Conservation (phyloP, 2,113 vertebrate species). For the Empidonax alnorum region DNA sequence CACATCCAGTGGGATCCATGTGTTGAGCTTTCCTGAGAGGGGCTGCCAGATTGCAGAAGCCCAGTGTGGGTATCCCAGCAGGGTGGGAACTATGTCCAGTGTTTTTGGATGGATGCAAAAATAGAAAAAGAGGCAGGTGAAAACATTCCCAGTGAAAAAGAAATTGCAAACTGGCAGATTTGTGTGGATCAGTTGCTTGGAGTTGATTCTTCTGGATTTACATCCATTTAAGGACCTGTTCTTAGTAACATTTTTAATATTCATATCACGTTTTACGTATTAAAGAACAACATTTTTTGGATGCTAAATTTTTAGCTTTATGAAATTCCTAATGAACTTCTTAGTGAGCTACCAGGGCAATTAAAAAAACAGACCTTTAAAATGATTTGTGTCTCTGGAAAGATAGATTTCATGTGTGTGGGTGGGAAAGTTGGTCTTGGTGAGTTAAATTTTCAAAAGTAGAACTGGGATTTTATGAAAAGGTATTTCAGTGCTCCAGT, state of each 20-base stretch:
- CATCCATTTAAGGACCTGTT: not conserved
- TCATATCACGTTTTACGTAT: not conserved
- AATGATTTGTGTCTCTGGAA: fast-evolving
- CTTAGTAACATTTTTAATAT: not conserved
- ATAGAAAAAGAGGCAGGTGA: fast-evolving
- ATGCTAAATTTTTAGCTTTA: not conserved
- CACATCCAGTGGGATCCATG: not conserved
- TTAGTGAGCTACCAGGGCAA: not conserved
- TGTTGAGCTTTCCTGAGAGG: not conserved
- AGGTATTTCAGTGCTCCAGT: not conserved
- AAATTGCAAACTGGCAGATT: not conserved
- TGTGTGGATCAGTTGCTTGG: fast-evolving
- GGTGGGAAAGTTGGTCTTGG: not conserved
- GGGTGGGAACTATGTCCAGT: not conserved
- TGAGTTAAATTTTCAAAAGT: not conserved
- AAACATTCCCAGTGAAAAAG: not conserved
- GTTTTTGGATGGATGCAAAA: not conserved
- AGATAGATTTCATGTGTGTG: not conserved
- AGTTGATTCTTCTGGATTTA: not conserved
- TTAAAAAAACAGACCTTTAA: not conserved
- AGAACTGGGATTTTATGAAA: not conserved
- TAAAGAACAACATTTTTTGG: not conserved
- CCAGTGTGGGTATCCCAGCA: not conserved
- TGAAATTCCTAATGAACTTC: not conserved
- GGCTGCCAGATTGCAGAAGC: not conserved